These are phyloP conservation scores for Gryllus bimaculatus DNA, from an alignment of 1,140 invertebrate genomes.

Conservation along the genomic window DNA sequence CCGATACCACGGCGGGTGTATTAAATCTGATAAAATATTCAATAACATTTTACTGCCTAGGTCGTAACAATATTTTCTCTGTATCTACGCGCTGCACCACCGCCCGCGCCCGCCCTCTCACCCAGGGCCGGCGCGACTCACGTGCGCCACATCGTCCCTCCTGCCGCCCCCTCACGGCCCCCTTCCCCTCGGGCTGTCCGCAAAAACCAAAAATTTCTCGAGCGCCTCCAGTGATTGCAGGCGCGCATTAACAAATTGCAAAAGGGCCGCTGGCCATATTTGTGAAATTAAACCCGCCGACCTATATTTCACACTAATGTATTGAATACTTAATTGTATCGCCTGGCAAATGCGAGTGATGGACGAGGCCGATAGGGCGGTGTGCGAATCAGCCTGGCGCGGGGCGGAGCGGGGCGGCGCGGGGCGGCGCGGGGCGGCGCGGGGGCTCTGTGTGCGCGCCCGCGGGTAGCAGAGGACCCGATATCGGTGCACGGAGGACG, in stretches of 20 bases:
- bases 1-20: neutral
- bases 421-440: too few species aligned
- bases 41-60: neutral
- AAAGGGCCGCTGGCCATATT: neutral
- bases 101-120: neutral
- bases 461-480: too few species aligned
- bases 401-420: too few species aligned
- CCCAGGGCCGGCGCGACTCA: neutral
- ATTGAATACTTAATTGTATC: neutral
- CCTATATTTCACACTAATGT: constrained; percentile 1
- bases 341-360: neutral
- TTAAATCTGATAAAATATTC: constrained; percentile 6
- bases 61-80: neutral
- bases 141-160: neutral
- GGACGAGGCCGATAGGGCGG: neutral
- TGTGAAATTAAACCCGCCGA: neutral
- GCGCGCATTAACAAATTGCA: neutral
- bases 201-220: neutral
- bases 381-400: too few species aligned
- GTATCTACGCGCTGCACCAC: neutral
- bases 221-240: neutral
- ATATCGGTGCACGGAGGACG: too few species aligned
- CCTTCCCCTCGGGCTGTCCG: too few species aligned
- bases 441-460: too few species aligned
- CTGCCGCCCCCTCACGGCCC: neutral